Conservation (phyloP, 35 echinoderm and acorn worm genomes). For the Chiridota heheva region DNA sequence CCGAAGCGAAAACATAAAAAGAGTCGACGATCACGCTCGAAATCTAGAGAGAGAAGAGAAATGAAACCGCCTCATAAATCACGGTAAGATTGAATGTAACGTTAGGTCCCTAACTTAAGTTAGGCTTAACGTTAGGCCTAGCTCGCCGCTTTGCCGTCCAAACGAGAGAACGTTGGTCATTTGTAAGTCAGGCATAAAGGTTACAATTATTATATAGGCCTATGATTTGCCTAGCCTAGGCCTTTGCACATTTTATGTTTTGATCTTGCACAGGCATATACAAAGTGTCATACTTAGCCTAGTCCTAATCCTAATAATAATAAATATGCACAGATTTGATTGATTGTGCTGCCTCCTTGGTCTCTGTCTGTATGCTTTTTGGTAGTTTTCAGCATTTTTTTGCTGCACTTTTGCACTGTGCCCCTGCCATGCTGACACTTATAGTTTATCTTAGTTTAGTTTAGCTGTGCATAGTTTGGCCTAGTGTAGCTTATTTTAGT, state of each 20-base stretch:
- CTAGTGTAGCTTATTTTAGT: no score
- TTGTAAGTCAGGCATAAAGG: neutral
- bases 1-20: constrained; percentile 80
- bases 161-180: neutral
- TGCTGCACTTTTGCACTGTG: no score
- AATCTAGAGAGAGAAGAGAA: constrained; percentile 58
- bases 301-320: neutral
- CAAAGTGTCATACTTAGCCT: neutral
- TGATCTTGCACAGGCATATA: neutral
- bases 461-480: no score
- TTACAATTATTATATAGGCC: neutral
- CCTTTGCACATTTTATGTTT: neutral
- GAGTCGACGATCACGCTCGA: constrained; percentile 48
- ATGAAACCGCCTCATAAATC: neutral
- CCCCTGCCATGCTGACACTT: no score
- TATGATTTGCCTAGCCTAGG: neutral
- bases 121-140: constrained; percentile 16
- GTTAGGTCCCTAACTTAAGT: neutral
- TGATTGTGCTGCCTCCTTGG: no score
- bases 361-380: no score
- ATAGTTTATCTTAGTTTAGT: no score
- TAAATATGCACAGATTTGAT: no score
- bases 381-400: no score
- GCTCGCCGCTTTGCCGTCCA: neutral
- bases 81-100: neutral